These are phyloP conservation scores for Trinectes maculatus DNA, from an alignment of 2,113 vertebrate species.

Conservation along the genomic window DNA sequence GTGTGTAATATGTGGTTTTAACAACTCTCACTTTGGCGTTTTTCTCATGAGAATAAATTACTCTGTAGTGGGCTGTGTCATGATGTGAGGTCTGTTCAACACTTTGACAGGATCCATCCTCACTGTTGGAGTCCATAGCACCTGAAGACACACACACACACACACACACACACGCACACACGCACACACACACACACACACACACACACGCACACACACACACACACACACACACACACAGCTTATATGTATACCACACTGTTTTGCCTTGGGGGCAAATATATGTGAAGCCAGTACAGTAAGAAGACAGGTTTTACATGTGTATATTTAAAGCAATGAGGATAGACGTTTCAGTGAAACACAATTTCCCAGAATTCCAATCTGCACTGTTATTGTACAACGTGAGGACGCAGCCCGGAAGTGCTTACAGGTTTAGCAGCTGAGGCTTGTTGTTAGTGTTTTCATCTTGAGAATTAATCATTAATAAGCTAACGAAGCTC, in stretches of 20 bases:
- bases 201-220: no score
- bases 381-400: constrained; percentile 10
- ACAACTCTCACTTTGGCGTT: constrained; percentile 67
- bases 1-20: background rate
- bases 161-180: no score
- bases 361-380: constrained; percentile 62
- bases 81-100: constrained; percentile 64
- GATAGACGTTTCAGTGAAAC: background rate
- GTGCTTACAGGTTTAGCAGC: background rate
- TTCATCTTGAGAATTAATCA: background rate
- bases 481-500: background rate
- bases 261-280: no score
- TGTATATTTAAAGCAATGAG: no score
- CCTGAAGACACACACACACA: constrained; percentile 60
- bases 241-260: no score
- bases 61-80: constrained; percentile 82
- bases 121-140: constrained; percentile 89
- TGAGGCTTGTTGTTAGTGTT: constrained; percentile 31
- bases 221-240: no score
- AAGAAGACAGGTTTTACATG: no score
- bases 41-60: constrained; percentile 81
- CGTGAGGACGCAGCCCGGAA: constrained; percentile 52
- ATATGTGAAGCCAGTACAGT: no score
- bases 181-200: no score
- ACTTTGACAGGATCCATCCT: constrained; percentile 77